Conservation (phyloP, 2,888 invertebrate species). For the Cephonodes hylas region DNA sequence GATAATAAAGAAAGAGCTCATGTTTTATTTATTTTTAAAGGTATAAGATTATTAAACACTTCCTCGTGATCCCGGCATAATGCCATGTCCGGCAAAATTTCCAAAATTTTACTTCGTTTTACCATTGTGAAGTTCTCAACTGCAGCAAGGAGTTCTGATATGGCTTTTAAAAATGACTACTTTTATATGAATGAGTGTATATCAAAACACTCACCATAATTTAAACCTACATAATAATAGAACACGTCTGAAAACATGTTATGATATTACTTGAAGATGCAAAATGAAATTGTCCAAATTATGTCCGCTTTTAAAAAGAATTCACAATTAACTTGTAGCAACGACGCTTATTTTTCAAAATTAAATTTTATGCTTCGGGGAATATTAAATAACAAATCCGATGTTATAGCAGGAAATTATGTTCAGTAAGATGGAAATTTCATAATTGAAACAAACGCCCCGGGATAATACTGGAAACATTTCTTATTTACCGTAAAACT, state of each 20-base stretch:
- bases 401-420: not conserved
- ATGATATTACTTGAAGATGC: not conserved
- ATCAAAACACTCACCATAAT: too few relatives aligned
- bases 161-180: too few relatives aligned
- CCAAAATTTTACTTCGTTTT: too few relatives aligned
- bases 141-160: too few relatives aligned
- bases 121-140: too few relatives aligned
- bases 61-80: too few relatives aligned
- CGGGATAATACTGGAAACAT: not conserved
- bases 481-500: not conserved
- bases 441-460: slow-evolving; percentile 5
- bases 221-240: too few relatives aligned
- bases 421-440: not conserved
- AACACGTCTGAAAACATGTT: too few relatives aligned
- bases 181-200: too few relatives aligned
- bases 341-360: not conserved
- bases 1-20: not conserved
- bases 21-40: not conserved
- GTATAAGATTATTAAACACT: too few relatives aligned
- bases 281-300: not conserved
- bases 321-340: not conserved
- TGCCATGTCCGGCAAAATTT: too few relatives aligned
- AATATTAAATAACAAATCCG: slow-evolving; percentile 1
- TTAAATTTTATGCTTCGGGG: not conserved
- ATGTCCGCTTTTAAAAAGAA: not conserved